Evolutionary conservation across 2,797 vertebrate species (phyloP).

Genomic region (Manis pentadactyla): DNA sequence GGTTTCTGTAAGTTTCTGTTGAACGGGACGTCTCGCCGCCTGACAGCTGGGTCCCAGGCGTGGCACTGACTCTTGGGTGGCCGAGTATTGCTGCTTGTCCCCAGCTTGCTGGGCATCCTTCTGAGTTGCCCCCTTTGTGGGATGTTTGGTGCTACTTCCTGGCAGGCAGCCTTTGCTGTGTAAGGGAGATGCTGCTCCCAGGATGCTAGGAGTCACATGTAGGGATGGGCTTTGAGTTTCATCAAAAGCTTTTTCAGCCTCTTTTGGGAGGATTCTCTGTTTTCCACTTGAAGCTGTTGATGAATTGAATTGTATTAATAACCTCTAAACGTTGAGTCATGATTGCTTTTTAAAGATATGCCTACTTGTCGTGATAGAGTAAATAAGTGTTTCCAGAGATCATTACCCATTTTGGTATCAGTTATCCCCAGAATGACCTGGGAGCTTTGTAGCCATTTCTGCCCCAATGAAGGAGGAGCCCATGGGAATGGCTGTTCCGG

Average conservation of each 20-base stretch:
- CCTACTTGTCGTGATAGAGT: not conserved
- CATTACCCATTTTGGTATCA: not conserved
- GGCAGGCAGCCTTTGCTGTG: not conserved
- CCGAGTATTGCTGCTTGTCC: not conserved
- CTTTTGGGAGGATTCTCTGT: not conserved
- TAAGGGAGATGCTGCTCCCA: not conserved
- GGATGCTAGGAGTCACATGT: not conserved
- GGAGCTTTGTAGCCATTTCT: not conserved
- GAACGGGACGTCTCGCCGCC: too few relatives aligned
- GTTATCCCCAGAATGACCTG: not conserved
- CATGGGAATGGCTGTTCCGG: not conserved
- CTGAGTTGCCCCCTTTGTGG: too few relatives aligned
- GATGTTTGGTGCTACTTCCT: too few relatives aligned
- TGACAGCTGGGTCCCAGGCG: not conserved
- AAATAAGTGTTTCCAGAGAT: not conserved
- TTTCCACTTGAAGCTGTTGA: not conserved
- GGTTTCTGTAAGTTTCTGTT: not conserved
- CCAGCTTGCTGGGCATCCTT: not conserved
- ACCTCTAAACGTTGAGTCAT: not conserved
- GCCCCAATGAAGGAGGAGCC: not conserved
- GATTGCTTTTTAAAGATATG: not conserved
- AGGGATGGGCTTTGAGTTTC: not conserved
- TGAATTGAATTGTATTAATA: not conserved
- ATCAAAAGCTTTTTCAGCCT: not conserved
- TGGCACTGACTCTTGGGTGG: not conserved